Conservation (phyloP, 2,888 invertebrate genomes). For the Dryobota labecula region DNA sequence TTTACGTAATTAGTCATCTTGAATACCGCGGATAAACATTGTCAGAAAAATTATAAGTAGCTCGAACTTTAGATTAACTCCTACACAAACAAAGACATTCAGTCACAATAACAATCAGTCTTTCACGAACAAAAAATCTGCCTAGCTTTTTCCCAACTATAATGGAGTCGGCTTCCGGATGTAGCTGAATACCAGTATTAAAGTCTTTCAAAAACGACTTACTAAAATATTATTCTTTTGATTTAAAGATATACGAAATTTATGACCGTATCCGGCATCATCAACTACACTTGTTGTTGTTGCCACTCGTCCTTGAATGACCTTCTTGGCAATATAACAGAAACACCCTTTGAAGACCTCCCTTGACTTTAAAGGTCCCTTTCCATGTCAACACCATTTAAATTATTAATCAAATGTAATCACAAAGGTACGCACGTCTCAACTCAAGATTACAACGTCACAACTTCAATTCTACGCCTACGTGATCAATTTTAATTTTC, state of each 20-base stretch:
- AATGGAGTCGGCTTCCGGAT: too few species aligned
- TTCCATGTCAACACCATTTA: background rate
- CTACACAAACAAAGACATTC: background rate
- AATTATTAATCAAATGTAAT: constrained; percentile 27
- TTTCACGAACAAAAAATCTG: too few species aligned
- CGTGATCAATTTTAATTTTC: constrained; percentile 20
- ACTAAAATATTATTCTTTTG: background rate
- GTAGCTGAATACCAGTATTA: too few species aligned
- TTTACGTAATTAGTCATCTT: background rate
- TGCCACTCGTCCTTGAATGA: background rate
- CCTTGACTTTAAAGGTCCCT: background rate
- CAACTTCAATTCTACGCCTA: constrained; percentile 9
- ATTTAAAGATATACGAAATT: background rate
- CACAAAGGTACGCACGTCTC: background rate
- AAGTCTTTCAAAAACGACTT: background rate
- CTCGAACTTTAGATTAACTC: background rate
- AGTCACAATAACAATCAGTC: background rate
- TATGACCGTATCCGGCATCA: background rate
- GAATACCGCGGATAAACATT: background rate
- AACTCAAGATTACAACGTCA: constrained; percentile 22
- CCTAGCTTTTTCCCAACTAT: too few species aligned
- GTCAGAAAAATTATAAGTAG: background rate
- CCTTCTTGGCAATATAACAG: background rate
- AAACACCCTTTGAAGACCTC: background rate
- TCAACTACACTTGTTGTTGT: background rate